Percentiles rank a stretch among this genome's conserved stretches.
Evolutionary conservation across 1,140 invertebrate species (phyloP).

Genomic region (Teleopsis dalmanni): DNA sequence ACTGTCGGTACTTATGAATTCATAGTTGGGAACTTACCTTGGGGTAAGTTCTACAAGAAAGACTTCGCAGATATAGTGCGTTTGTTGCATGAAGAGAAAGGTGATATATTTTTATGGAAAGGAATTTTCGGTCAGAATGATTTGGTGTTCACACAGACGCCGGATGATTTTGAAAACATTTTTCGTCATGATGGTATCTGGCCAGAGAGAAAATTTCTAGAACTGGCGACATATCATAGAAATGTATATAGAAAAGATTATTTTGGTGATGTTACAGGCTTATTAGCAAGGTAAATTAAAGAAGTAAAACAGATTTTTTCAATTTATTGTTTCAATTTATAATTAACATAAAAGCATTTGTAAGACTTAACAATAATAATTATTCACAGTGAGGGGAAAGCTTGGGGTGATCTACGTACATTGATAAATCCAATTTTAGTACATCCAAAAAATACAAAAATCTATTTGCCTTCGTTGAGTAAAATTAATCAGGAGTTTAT

Average conservation of each 20-base stretch:
- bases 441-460: constrained; percentile 28
- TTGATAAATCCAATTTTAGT: constrained; percentile 34
- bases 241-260: constrained; percentile 10
- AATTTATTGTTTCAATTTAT: too few relatives aligned
- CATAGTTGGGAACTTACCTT: constrained; percentile 27
- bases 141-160: constrained; percentile 10
- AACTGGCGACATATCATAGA: constrained; percentile 14
- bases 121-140: constrained; percentile 4
- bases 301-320: neutral
- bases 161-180: constrained; percentile 15
- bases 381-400: constrained; percentile 19
- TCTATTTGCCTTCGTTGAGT: constrained; percentile 25
- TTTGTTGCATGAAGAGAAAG: constrained; percentile 11
- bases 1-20: constrained; percentile 24
- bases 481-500: constrained; percentile 33
- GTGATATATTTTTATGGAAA: constrained; percentile 4
- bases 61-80: constrained; percentile 2
- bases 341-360: constrained; percentile 21
- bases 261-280: constrained; percentile 8
- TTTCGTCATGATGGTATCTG: constrained; percentile 14
- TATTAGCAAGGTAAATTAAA: constrained; percentile 5
- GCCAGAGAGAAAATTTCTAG: neutral
- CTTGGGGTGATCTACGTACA: constrained; percentile 30
- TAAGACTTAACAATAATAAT: too few relatives aligned
- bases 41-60: constrained; percentile 20